A percentile compares a stretch with the other conserved stretches of the same genome.
Evolutionary conservation across 2,797 vertebrate species (phyloP).

Genomic region (Halcyon smyrnensis): DNA sequence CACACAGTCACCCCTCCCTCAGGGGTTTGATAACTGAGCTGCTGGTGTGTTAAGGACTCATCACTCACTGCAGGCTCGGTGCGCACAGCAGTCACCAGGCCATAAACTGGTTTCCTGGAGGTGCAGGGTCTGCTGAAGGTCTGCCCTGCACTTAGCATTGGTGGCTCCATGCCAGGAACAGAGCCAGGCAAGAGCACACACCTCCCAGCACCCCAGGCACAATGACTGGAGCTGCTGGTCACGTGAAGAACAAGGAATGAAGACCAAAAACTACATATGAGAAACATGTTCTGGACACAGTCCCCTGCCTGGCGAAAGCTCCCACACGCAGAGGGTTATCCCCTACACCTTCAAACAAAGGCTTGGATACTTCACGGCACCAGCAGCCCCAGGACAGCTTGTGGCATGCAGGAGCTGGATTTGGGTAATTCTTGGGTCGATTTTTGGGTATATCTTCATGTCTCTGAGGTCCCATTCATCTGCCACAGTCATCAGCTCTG

Average conservation of each 20-base stretch:
- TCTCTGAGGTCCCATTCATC: not conserved
- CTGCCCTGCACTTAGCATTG: not conserved
- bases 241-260: not conserved
- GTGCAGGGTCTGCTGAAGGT: rapidly evolving
- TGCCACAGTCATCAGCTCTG: not conserved
- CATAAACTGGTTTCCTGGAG: not conserved
- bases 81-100: not conserved
- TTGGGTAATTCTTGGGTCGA: not conserved
- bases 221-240: too few relatives aligned
- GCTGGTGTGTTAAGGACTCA: not conserved
- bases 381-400: not conserved
- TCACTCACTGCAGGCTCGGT: rapidly evolving
- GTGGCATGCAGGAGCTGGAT: not conserved
- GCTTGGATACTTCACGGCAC: rapidly evolving
- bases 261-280: not conserved
- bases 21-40: not conserved
- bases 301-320: not conserved
- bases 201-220: not conserved
- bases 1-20: not conserved
- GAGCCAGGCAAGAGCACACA: rapidly evolving
- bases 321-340: not conserved
- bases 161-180: not conserved
- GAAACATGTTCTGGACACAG: not conserved
- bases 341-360: not conserved
- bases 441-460: not conserved